Conservation (phyloP, 2,797 vertebrate species). For the Heterohyrax brucei region DNA sequence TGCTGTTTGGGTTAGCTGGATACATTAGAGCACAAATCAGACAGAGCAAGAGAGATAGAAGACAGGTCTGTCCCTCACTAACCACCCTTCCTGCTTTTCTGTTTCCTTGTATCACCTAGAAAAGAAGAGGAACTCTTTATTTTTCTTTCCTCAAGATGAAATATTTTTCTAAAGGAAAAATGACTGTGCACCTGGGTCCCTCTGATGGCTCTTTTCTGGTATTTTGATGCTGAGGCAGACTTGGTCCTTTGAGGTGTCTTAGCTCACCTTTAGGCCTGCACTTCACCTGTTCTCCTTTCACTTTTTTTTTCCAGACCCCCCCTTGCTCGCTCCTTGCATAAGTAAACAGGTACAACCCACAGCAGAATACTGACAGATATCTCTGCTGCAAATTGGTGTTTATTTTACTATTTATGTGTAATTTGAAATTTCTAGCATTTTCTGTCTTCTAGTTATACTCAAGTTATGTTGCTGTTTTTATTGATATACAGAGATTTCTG, state of each 20-base stretch:
- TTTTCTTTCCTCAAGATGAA: not conserved
- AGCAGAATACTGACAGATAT: not conserved
- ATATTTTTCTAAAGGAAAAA: not conserved
- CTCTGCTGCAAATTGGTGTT: not conserved
- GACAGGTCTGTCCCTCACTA: not conserved
- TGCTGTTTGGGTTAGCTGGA: not conserved
- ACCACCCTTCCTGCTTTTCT: not conserved
- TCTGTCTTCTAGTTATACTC: not conserved
- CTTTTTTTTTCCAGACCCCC: not conserved
- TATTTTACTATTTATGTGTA: not conserved
- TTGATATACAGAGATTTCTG: not conserved
- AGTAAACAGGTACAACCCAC: not conserved
- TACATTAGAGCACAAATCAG: not conserved
- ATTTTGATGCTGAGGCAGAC: not conserved
- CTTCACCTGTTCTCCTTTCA: not conserved
- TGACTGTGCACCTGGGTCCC: not conserved
- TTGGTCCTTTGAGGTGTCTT: not conserved
- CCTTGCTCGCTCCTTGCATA: not conserved
- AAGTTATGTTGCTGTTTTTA: not conserved
- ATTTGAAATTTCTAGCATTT: not conserved
- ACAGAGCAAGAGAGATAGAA: not conserved
- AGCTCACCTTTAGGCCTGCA: not conserved
- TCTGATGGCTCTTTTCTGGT: not conserved
- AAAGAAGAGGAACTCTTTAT: not conserved
- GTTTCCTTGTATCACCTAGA: not conserved